Evolutionary conservation across 2,888 invertebrate species (phyloP).

Genomic region (Pseudococcus viburni): DNA sequence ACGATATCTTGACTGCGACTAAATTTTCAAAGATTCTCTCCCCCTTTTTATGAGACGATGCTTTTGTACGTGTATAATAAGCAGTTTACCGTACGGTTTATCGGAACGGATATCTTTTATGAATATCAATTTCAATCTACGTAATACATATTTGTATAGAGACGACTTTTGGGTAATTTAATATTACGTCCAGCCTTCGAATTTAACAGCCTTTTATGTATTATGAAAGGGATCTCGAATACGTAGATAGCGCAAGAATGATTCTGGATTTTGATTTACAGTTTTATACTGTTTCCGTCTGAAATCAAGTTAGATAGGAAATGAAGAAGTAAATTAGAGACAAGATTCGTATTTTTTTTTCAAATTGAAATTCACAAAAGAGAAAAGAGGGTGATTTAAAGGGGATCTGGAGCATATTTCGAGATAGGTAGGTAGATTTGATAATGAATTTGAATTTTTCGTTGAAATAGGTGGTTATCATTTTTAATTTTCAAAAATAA

Average conservation of each 20-base stretch:
- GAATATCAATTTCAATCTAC: constrained; percentile 1
- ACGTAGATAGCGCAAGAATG: background rate
- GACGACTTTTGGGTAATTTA: background rate
- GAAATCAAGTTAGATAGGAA: too few relatives aligned
- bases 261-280: background rate
- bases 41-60: background rate
- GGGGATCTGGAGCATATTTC: too few relatives aligned
- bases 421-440: too few relatives aligned
- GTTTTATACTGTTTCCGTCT: background rate
- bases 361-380: too few relatives aligned
- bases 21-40: background rate
- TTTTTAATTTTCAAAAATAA: too few relatives aligned
- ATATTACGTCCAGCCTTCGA: background rate
- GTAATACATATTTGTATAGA: background rate
- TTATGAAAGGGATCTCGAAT: background rate
- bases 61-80: background rate
- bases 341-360: too few relatives aligned
- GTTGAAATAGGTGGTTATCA: too few relatives aligned
- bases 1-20: background rate
- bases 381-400: too few relatives aligned
- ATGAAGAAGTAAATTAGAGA: too few relatives aligned
- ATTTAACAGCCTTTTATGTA: background rate
- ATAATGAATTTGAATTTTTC: too few relatives aligned
- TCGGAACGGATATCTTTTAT: background rate
- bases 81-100: background rate